Percentiles rank a stretch among this genome's conserved stretches.
phyloP scores from a whole-genome alignment of 2,113 vertebrate genomes.

The human region GRCh38 chr5:111462001-111462500 shows the following conservation, averaged over 20 bases:
- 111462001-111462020: neutral
- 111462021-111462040: no score
- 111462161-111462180: neutral
- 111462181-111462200: neutral
- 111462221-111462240: neutral
- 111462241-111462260: neutral
- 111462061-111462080: neutral
- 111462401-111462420: neutral
- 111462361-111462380: neutral
- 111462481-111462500: neutral
- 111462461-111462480: neutral
- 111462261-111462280: neutral
- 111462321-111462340: neutral
- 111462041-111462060: no score
- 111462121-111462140: rapidly evolving
- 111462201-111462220: neutral
- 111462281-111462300: neutral
- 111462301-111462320: neutral
- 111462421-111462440: neutral
- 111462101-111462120: neutral
- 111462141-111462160: neutral
- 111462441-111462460: no score
- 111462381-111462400: neutral
- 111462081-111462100: neutral
- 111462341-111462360: neutral